Evolutionary conservation across 2,113 vertebrate genomes (phyloP), one percentile per base, ranked within the genome.

Genomic region (Fregetta grallaria): DNA sequence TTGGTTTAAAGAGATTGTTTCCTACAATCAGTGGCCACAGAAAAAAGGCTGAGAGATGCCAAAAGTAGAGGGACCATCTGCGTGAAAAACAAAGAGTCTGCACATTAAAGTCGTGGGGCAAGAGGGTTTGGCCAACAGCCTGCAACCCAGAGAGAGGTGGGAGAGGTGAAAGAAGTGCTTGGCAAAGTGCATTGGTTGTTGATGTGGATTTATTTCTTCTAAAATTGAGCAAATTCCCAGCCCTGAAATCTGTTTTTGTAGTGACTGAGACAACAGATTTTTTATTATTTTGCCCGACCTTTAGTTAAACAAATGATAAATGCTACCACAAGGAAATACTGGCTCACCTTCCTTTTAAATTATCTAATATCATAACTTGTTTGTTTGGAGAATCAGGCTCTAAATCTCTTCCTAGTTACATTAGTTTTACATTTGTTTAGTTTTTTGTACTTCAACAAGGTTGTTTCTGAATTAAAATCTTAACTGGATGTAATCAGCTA

Each of bases 281-380:
- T 95, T 87, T 81, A 75, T 84, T 89, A 81, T 87, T 87, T 91
- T 5, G 2, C 50, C 75, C 92, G 92, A 95, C 88, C 79, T 97
- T 93, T 94, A 89, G 56, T 87, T 91, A 90, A 96, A 82, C 68
- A 96, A 89, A 94, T 72, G 91, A 68, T 87, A 88, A 79, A 79
- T 79, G 70, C 49, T 75, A 30, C 56, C 40, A 36, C 29, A 42
- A 82, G 52, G 61, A 94, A 96, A 79, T 68, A 75, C 58, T 70
- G 66, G 13, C 42, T 86, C 50, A 55, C 62, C 30, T 94, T 93
- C 29, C 50, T 86, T 86, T 91, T 29, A 76, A 55, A 87, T 90
- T 62, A 81, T 53, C 58, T 62, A 38, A 71, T 59, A 85, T 9
- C 47, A 45, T 25, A 52, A 62, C 32, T 76, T 73, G 47, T 78